phyloP scores from a whole-genome alignment of 2,797 vertebrate species.

The Anguilla marmorata region DNA sequence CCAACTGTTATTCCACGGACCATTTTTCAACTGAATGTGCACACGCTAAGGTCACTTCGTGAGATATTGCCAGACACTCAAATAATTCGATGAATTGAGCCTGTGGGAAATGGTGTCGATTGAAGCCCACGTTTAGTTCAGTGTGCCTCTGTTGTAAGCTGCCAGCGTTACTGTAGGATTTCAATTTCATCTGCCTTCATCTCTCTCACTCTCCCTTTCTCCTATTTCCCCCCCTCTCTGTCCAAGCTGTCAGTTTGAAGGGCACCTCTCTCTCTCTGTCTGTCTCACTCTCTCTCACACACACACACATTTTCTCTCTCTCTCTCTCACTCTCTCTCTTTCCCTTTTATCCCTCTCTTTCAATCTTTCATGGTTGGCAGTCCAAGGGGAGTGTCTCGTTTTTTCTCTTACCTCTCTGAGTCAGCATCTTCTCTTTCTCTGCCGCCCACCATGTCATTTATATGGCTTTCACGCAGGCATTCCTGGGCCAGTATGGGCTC shows the following conservation, averaged over 20 bases:
- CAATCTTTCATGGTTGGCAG: slow-evolving; percentile 13
- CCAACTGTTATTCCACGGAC: not conserved
- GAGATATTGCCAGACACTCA: not conserved
- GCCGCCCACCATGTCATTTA: slow-evolving; percentile 20
- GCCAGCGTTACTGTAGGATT: slow-evolving; percentile 5
- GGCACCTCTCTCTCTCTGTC: not conserved
- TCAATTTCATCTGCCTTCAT: slow-evolving; percentile 39
- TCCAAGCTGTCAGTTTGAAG: not conserved
- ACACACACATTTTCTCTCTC: slow-evolving; percentile 13
- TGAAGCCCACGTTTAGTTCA: slow-evolving; percentile 20
- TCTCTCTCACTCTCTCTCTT: slow-evolving; percentile 31
- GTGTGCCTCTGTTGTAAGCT: slow-evolving; percentile 37
- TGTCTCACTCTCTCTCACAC: not conserved
- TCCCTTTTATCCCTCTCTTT: not conserved
- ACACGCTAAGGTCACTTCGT: not conserved
- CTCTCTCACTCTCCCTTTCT: slow-evolving; percentile 31
- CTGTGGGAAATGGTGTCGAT: not conserved
- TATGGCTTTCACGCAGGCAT: not conserved
- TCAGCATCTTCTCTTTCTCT: slow-evolving; percentile 19
- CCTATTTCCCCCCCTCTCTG: not conserved
- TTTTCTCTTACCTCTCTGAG: slow-evolving; percentile 23
- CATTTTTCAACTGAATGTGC: too few relatives aligned
- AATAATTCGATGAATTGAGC: not conserved
- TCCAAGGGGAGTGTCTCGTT: slow-evolving; percentile 43
- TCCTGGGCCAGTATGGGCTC: slow-evolving; percentile 18